Base-by-base conservation (phyloP, 2,888 invertebrate species). In the Cerastoderma edule region DNA sequence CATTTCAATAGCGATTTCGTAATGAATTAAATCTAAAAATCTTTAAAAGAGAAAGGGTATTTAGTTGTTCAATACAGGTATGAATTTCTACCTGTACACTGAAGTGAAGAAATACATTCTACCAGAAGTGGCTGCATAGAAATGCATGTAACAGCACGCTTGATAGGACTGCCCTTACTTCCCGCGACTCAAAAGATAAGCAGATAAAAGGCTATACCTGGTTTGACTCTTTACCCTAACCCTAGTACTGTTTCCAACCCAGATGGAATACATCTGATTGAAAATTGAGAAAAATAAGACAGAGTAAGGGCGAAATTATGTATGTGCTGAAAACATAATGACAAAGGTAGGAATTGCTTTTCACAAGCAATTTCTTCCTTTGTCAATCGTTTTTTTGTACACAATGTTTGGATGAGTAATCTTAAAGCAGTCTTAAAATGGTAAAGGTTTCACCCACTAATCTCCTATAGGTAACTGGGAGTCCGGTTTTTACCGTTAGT, bases 151-250 rank as follows among this genome's bases (percentile, higher is more conserved):
- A 54, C 60, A 67, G 80, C 85, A 75, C 76, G 86, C 77, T 67
- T n/a, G 54, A 27, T 33, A 16, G 48, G 75, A 69, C 73, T 74
- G 56, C 78, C 81, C 68, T 67, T 74, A 78, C 81, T 85, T 85
- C 86, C 85, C 86, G 86, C 86, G 74, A 79, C 68, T 75, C 63
- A 70, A 60, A 60, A 73, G 83, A 86, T 86, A 86, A 85, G 79
- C 72, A 71, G 82, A 78, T 78, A 78, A 78, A 57, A 39, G 32
- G 27, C 56, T 67, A 57, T 78, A 75, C 78, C 75, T 75, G 67
- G 72, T 66, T 71, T 76, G 67, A 74, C 68, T 74, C 71, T 64
- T 30, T 76, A 80, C 66, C 46, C 39, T 46, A 24, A 27, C 56
- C 13, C 16, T 56, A 22, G 24, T 8, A 22, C 44, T 44, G n/a